Evolutionary conservation across 2,797 vertebrate species (phyloP).

Genomic region (Anomalospiza imberbis): DNA sequence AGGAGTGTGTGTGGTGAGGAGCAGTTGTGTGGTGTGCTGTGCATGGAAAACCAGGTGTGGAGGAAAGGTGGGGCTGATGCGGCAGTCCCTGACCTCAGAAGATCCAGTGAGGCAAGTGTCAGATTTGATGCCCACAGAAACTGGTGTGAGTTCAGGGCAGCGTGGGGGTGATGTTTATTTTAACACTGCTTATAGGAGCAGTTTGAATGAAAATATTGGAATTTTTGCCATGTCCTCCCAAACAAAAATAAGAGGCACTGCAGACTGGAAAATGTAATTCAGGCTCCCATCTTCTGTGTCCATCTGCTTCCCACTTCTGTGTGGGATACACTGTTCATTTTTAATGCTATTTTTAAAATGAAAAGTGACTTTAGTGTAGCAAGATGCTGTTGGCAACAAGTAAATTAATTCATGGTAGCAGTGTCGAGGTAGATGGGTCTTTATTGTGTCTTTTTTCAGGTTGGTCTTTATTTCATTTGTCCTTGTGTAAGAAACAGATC

Average conservation of each 20-base stretch:
- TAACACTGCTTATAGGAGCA: not conserved
- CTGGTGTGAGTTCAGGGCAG: not conserved
- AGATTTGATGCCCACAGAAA: not conserved
- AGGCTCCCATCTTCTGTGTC: not conserved
- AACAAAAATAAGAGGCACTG: not conserved
- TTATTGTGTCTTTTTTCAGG: not conserved
- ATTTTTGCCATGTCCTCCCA: not conserved
- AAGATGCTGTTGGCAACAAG: not conserved
- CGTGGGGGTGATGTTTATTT: not conserved
- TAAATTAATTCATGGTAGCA: not conserved
- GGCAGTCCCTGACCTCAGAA: not conserved
- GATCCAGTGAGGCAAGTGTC: not conserved
- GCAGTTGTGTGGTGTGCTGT: accelerated
- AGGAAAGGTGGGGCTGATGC: not conserved
- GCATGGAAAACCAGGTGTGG: not conserved
- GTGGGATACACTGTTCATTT: not conserved
- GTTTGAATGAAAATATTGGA: not conserved
- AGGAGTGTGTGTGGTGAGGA: not conserved
- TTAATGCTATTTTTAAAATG: not conserved
- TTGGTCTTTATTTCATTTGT: not conserved
- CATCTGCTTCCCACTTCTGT: not conserved
- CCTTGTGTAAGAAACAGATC: not conserved
- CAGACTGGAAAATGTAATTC: not conserved
- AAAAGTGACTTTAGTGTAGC: not conserved
- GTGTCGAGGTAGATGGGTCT: not conserved